phyloP scores from a whole-genome alignment of 1,140 invertebrate species.

The Helicoverpa zea region DNA sequence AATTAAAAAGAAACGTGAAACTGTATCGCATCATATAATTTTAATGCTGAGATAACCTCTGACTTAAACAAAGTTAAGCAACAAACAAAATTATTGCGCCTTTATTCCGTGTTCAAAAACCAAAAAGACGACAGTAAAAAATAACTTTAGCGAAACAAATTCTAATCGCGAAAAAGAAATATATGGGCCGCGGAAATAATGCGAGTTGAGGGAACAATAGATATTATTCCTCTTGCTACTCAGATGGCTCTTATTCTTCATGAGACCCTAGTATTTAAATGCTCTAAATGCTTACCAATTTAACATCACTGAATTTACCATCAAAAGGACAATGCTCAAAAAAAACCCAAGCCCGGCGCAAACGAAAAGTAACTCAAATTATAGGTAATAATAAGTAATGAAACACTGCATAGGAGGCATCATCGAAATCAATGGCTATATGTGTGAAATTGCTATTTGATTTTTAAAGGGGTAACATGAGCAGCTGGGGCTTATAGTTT shows the following conservation, averaged over 20 bases:
- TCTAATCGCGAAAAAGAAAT: constrained; percentile 9
- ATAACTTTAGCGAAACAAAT: constrained; percentile 11
- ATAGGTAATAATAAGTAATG: too few relatives aligned
- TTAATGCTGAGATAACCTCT: not conserved
- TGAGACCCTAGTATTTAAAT: not conserved
- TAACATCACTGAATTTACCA: too few relatives aligned
- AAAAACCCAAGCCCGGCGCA: too few relatives aligned
- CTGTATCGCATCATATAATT: not conserved
- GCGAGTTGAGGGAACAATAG: not conserved
- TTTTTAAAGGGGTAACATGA: too few relatives aligned
- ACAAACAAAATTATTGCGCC: not conserved
- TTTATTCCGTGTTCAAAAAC: not conserved
- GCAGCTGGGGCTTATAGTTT: too few relatives aligned
- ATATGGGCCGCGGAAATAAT: constrained; percentile 10
- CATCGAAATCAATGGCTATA: too few relatives aligned
- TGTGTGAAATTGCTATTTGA: too few relatives aligned
- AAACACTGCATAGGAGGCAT: too few relatives aligned
- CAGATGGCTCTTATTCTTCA: not conserved
- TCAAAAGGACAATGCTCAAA: too few relatives aligned
- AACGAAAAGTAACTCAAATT: too few relatives aligned
- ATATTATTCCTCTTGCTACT: not conserved
- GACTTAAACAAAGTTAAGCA: constrained; percentile 2
- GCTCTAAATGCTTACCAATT: not conserved
- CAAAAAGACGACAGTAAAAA: not conserved
- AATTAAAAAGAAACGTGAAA: too few relatives aligned